A percentile compares a stretch with the other conserved stretches of the same genome.
Evolutionary conservation across 2,888 invertebrate species (phyloP).

Genomic region (Apodemia duryi): DNA sequence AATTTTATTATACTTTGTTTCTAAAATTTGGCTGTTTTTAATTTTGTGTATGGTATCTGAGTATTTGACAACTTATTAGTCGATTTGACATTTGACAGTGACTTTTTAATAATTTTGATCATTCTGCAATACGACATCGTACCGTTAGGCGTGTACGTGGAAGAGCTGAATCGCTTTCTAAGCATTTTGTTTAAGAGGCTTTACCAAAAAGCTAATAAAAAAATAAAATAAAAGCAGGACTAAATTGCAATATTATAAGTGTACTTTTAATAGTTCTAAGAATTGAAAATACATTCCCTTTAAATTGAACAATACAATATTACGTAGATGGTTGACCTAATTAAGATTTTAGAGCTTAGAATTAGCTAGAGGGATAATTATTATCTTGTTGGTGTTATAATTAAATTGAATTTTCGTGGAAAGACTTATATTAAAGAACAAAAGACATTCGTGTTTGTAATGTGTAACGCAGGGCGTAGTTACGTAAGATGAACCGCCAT

Average conservation of each 20-base stretch:
- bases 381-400: background rate
- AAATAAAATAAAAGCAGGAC: background rate
- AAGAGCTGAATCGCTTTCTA: constrained; percentile 1
- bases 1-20: background rate
- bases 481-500: constrained; percentile 54
- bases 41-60: background rate
- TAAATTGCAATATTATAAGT: constrained; percentile 7
- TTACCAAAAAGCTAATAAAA: background rate
- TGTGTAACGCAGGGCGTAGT: constrained; percentile 14
- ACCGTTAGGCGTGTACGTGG: constrained; percentile 9
- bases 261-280: constrained; percentile 8
- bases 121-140: constrained; percentile 7
- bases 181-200: background rate
- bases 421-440: constrained; percentile 21
- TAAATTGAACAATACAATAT: background rate
- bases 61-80: background rate
- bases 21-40: background rate
- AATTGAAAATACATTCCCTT: background rate
- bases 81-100: background rate
- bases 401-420: constrained; percentile 22
- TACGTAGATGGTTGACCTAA: background rate
- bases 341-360: background rate
- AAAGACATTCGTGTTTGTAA: constrained; percentile 20
- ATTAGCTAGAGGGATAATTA: background rate
- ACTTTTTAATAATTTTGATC: background rate